Conservation (phyloP, 2,113 vertebrate species). For the Narcine bancroftii region DNA sequence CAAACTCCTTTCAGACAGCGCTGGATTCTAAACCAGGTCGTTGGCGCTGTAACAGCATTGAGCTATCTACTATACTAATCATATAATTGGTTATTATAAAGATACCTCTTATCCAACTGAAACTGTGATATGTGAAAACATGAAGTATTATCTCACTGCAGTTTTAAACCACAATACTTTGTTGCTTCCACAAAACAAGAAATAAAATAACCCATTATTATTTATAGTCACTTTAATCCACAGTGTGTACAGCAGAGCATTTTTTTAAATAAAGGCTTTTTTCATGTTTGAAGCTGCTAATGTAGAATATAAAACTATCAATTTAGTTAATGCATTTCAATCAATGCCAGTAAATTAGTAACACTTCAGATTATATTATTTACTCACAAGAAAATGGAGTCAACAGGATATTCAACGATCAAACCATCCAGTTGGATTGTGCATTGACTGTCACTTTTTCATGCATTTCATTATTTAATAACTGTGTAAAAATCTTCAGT, state of each 20-base stretch:
- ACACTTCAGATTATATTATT: constrained; percentile 9
- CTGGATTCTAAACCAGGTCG: no score
- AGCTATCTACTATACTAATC: no score
- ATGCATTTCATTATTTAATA: background rate
- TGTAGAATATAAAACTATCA: background rate
- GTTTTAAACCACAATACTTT: background rate
- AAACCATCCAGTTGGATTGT: background rate
- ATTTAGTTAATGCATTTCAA: constrained; percentile 9
- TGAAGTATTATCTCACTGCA: background rate
- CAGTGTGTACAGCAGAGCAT: background rate
- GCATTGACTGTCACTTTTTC: background rate
- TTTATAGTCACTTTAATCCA: background rate
- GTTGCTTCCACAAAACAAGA: background rate
- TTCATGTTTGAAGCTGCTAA: background rate
- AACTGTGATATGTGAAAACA: background rate
- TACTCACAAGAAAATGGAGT: background rate
- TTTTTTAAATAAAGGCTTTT: background rate
- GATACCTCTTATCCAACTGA: background rate
- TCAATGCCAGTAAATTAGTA: constrained; percentile 22
- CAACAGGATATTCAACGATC: background rate
- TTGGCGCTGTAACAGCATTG: no score
- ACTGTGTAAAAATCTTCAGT: background rate
- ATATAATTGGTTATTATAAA: background rate
- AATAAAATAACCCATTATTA: background rate
- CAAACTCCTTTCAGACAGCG: no score